phyloP scores from a whole-genome alignment of 2,113 vertebrate species.

The Aviceda subcristata region DNA sequence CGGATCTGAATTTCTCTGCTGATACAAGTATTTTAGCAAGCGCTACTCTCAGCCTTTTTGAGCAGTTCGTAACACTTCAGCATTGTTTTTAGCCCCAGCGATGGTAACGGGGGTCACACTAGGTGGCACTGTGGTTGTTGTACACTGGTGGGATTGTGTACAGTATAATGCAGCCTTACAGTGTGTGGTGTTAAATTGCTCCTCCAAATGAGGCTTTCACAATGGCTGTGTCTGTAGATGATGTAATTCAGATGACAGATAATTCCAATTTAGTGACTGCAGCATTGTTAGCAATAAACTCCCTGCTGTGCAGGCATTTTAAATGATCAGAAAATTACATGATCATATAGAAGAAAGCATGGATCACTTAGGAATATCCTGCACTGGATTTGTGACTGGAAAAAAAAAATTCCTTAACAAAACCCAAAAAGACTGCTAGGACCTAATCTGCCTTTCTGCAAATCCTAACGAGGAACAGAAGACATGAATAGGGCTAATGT shows the following conservation, averaged over 20 bases:
- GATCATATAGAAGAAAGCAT: neutral
- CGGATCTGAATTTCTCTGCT: neutral
- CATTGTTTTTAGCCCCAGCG: neutral
- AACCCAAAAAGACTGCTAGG: neutral
- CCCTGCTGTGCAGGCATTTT: neutral
- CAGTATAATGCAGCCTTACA: slow-evolving; percentile 19
- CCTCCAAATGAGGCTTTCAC: slow-evolving; percentile 9
- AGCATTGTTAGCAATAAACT: neutral
- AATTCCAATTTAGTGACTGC: slow-evolving; percentile 28
- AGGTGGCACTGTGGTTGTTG: slow-evolving; percentile 67
- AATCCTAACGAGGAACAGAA: neutral
- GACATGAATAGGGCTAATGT: neutral
- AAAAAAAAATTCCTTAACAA: neutral
- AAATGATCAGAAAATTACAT: neutral
- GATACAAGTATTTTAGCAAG: neutral
- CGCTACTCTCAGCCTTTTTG: neutral
- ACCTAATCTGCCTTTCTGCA: neutral
- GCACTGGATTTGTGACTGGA: neutral
- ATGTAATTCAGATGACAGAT: slow-evolving; percentile 44
- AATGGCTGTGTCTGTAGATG: slow-evolving; percentile 11
- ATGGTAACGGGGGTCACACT: neutral
- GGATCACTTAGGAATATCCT: neutral
- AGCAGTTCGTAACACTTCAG: neutral
- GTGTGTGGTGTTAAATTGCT: slow-evolving; percentile 13
- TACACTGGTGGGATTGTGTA: neutral